Evolutionary conservation across 2,888 invertebrate species (phyloP).

Genomic region (Ligdia adustata): DNA sequence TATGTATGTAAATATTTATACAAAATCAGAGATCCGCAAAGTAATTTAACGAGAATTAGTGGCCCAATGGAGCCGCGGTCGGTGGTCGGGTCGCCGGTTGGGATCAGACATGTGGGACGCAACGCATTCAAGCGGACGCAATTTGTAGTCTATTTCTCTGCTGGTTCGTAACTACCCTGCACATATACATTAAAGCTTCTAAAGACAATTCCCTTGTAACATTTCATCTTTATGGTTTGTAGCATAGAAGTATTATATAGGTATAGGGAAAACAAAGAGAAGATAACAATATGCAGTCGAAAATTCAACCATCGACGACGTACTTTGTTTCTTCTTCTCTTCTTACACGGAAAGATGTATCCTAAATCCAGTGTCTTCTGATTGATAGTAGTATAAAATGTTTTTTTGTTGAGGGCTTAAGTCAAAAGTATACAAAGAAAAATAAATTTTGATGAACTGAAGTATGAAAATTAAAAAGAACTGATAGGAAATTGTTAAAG

Average conservation of each 20-base stretch:
- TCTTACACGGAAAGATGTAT: no score
- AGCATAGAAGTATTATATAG: no score
- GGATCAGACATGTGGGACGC: slow-evolving; percentile 40
- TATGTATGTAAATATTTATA: slow-evolving; percentile 2
- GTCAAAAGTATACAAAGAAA: slow-evolving; percentile 13
- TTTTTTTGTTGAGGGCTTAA: not conserved
- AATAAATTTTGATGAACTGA: slow-evolving; percentile 2
- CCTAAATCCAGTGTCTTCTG: no score
- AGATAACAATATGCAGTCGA: no score
- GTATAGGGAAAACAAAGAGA: no score
- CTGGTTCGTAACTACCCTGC: slow-evolving; percentile 62
- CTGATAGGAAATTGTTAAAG: slow-evolving; percentile 23
- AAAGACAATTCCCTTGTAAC: no score
- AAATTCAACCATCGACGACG: no score
- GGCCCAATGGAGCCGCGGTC: slow-evolving; percentile 29
- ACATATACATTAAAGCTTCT: no score
- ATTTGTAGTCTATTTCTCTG: slow-evolving; percentile 76
- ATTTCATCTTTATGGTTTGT: no score
- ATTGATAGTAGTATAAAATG: no score
- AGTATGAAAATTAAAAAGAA: slow-evolving; percentile 17
- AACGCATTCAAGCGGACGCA: slow-evolving; percentile 63
- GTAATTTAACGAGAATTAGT: slow-evolving; percentile 36
- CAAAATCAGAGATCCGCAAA: slow-evolving; percentile 20
- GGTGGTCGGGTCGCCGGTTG: slow-evolving; percentile 14
- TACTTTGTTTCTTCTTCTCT: no score